These are phyloP conservation scores for Engystomops pustulosus DNA, from an alignment of 2,113 vertebrate genomes.

Conservation along the genomic window DNA sequence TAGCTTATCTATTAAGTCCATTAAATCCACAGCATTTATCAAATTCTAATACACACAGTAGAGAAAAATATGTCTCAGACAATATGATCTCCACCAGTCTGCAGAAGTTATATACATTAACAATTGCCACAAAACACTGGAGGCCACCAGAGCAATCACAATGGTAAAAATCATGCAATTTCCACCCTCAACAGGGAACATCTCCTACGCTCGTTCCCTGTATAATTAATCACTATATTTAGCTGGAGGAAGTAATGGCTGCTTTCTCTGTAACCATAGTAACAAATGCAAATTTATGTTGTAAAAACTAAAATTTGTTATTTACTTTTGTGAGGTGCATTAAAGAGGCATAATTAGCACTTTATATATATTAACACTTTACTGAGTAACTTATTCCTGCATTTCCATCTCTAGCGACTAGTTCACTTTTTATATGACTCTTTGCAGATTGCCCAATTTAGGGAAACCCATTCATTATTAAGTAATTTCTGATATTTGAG, in stretches of 20 bases:
- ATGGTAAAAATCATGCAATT: not conserved
- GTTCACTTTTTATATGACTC: not conserved
- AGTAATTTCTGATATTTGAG: not conserved
- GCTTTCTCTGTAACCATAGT: slow-evolving; percentile 37
- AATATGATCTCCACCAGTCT: not conserved
- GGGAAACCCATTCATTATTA: not conserved
- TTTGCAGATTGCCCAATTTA: not conserved
- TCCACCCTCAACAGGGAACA: not conserved
- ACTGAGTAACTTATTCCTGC: too few relatives aligned
- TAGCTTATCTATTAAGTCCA: too few relatives aligned
- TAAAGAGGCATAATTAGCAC: not conserved
- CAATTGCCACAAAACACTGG: not conserved
- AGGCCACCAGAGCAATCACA: not conserved
- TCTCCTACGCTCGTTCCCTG: slow-evolving; percentile 38
- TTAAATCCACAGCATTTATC: too few relatives aligned
- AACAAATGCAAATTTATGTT: slow-evolving; percentile 16
- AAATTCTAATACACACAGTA: too few relatives aligned
- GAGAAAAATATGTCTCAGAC: too few relatives aligned
- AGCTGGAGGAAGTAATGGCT: not conserved
- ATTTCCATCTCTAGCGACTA: not conserved
- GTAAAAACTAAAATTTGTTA: not conserved
- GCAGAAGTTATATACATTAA: too few relatives aligned
- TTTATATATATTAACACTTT: too few relatives aligned
- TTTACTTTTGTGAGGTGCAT: not conserved
- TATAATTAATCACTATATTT: slow-evolving; percentile 36